Percentiles rank a stretch among this genome's conserved stretches.
phyloP scores from a whole-genome alignment of 2,888 invertebrate species.

The Clanis bilineata region DNA sequence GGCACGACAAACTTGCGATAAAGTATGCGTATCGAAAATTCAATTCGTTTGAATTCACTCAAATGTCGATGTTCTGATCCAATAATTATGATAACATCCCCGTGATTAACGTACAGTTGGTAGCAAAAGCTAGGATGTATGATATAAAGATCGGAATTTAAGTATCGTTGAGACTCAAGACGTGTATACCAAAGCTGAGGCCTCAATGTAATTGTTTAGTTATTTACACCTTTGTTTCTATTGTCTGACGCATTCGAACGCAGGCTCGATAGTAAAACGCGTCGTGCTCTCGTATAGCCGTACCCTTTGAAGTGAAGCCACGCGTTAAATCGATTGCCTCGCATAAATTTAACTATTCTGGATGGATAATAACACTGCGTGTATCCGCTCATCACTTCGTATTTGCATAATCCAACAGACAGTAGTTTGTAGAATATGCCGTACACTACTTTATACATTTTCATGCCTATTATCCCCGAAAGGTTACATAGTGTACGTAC shows the following conservation, averaged over 20 bases:
- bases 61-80: no score
- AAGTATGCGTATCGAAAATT: no score
- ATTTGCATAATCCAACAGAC: neutral
- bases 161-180: no score
- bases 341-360: slow-evolving; percentile 6
- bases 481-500: no score
- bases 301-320: slow-evolving; percentile 5
- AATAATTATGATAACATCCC: no score
- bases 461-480: no score
- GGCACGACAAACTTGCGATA: no score
- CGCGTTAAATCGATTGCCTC: slow-evolving; percentile 5
- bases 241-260: neutral
- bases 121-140: no score
- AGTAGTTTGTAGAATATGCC: neutral
- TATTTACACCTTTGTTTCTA: neutral
- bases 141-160: no score
- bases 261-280: slow-evolving; percentile 1
- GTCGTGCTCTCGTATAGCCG: neutral
- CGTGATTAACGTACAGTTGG: no score
- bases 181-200: neutral
- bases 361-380: neutral
- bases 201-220: neutral
- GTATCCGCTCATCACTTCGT: neutral
- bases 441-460: no score
- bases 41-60: no score